Evolutionary conservation across 2,888 invertebrate species (phyloP), one percentile per base, ranked within the genome.

Genomic region (Cyclophora punctaria): DNA sequence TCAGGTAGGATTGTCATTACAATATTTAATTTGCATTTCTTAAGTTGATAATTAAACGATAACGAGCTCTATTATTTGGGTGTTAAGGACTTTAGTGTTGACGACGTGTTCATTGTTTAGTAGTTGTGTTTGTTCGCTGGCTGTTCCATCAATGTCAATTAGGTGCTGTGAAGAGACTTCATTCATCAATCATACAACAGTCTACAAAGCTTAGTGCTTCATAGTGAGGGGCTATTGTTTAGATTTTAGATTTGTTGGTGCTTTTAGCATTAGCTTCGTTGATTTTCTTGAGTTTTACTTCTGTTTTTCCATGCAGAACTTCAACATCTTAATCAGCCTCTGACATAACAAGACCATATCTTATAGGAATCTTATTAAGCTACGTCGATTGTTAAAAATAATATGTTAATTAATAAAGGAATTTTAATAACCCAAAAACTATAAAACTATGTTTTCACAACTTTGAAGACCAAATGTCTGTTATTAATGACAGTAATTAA

Each of bases 131-230:
- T 63, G 68, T 66, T 60, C 67, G 66, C 63, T 68, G 69, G 70
- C 80, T 81, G 81, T 84, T 88, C 88, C 82, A 87, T 88, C 88
- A 88, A 76, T 86, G 88, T 88, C 88, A 87, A 88, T 88, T 88
- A 88, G 80, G 57, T 79, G 80, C 78, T 78, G 73, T 80, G 80
- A 82, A 72, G 83, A 82, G 78, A 75, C 72, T 72, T 75, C 78
- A 88, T 72, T 75, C 78, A 88, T 88, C 87, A 80, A 87, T 87
- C 87, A 84, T 84, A 78, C 52, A 70, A 69, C 69, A 71, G 72
- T 69, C 74, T 71, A 54, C 59, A 59, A 63, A 63, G 62, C 66
- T 60, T 59, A 59, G 64, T 67, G 68, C 67, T 56, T 61, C 63
- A 73, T 77, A 74, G 76, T 78, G 72, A 72, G 76, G 75, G 73